Base-by-base conservation (phyloP, 1,140 invertebrate species). In the Neomicropteryx cornuta region DNA sequence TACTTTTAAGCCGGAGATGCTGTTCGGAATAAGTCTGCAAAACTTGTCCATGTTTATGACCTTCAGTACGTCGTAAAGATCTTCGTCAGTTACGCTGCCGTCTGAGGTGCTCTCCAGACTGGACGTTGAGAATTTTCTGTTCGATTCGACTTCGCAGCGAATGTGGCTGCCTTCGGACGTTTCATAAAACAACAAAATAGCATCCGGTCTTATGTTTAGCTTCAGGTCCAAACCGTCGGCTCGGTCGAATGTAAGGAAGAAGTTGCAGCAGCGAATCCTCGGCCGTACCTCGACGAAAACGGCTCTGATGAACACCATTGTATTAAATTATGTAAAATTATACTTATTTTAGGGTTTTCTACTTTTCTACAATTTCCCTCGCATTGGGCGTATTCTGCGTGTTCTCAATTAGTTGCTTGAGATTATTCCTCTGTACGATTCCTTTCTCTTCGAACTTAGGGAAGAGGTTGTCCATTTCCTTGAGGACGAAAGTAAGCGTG, bases 401-500 rank as follows among this genome's bases (percentile, higher is more conserved):
- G n/a, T n/a, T n/a, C n/a, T n/a, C n/a, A n/a, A n/a, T n/a, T n/a
- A n/a, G n/a, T n/a, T n/a, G 32, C 30, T 42, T 45, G 31, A 46
- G 35, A 33, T 56, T 55, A 29, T 60, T 50, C 45, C 51, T 59
- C 33, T 58, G 48, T n/a, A 63, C 46, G 39, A 57, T 52, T 38
- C 58, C 61, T 46, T 60, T 58, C 11, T 55, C 58, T 47, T 66
- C 62, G 34, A 70, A 64, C 32, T 62, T 55, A 41, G 60, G 53
- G 49, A 71, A 76, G 11, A 77, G 53, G 30, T 60, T 66, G 42
- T 78, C 71, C 48, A 71, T 72, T 55, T 85, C 77, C 39, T 70
- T 68, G 2, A 83, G 66, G 27, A 73, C 68, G 61, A 81, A 87
- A 0, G 81, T 73, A 42, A 98, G 49, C 0, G 81, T 83, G 3